Percentiles rank a stretch among this genome's conserved stretches.
These are phyloP conservation scores for Gorsachius goisagi DNA, from an alignment of 2,113 vertebrate species.

Conservation along the genomic window DNA sequence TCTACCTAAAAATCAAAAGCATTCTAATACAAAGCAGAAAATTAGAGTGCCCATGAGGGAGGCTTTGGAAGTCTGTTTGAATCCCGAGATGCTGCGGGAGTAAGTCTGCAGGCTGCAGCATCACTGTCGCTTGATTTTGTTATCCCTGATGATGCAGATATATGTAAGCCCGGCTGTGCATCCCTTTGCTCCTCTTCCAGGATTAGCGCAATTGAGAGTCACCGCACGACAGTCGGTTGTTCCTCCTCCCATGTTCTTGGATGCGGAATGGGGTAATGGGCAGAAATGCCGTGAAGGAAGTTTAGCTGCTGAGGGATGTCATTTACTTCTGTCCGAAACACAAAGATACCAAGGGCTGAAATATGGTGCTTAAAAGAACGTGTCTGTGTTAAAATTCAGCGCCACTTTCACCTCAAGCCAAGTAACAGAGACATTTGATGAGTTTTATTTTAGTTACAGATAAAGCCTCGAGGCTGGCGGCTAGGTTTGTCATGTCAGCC, in stretches of 20 bases:
- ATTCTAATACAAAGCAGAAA: not conserved
- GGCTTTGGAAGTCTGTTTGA: not conserved
- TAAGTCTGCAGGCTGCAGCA: not conserved
- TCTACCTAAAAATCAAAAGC: not conserved
- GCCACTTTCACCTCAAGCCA: not conserved
- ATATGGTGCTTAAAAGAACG: not conserved
- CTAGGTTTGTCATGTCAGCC: not conserved
- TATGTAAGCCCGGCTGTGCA: not conserved
- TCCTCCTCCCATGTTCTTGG: not conserved
- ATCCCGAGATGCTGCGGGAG: not conserved
- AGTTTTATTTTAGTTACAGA: not conserved
- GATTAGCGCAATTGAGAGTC: not conserved
- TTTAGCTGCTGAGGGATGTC: not conserved
- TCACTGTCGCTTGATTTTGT: not conserved
- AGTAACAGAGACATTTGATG: not conserved
- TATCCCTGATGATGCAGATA: not conserved
- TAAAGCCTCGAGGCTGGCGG: not conserved
- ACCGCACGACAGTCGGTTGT: accelerated
- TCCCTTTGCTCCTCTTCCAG: not conserved
- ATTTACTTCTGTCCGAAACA: not conserved
- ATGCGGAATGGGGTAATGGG: not conserved
- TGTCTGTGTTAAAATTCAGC: not conserved
- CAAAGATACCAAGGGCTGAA: not conserved
- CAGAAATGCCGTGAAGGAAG: not conserved
- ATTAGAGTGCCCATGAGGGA: accelerated